These are phyloP conservation scores for Paralichthys olivaceus DNA, from an alignment of 2,113 vertebrate species.

Conservation along the genomic window DNA sequence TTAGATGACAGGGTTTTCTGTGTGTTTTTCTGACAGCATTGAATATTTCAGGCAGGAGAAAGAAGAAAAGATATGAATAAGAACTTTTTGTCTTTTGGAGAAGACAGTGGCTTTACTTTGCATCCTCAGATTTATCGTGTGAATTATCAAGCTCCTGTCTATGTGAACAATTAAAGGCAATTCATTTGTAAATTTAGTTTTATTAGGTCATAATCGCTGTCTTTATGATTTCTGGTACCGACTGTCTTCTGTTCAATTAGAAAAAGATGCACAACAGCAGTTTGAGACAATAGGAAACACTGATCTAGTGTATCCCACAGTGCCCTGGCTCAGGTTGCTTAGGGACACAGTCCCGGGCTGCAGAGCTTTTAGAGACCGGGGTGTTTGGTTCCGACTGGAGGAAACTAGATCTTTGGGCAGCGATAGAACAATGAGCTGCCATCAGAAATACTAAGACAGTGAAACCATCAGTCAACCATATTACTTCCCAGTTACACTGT, in stretches of 20 bases:
- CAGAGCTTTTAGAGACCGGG: conserved; percentile 54
- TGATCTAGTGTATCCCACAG: conserved; percentile 59
- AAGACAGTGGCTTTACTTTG: too few relatives aligned
- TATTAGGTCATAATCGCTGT: not conserved
- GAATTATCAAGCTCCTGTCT: conserved; percentile 36
- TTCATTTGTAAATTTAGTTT: not conserved
- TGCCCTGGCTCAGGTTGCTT: conserved; percentile 71
- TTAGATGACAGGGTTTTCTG: conserved; percentile 5
- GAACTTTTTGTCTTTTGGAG: too few relatives aligned
- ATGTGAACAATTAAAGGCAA: not conserved
- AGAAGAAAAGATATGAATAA: too few relatives aligned
- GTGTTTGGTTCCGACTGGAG: conserved; percentile 72
- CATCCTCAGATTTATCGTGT: too few relatives aligned
- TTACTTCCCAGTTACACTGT: not conserved
- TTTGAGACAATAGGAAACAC: conserved; percentile 52
- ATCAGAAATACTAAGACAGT: conserved; percentile 32
- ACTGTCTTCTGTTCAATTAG: conserved; percentile 11
- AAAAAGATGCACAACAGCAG: conserved; percentile 7
- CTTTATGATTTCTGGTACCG: not conserved
- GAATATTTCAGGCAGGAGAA: too few relatives aligned
- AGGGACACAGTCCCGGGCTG: conserved; percentile 67
- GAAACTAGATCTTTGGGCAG: conserved; percentile 67
- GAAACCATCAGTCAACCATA: conserved; percentile 17
- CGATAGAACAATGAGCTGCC: conserved; percentile 60
- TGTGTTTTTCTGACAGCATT: not conserved